Evolutionary conservation across 37 sponge, comb jelly and placozoan species (phyloP), one percentile per base, ranked within the genome.

Genomic region (Haliclona indistincta): DNA sequence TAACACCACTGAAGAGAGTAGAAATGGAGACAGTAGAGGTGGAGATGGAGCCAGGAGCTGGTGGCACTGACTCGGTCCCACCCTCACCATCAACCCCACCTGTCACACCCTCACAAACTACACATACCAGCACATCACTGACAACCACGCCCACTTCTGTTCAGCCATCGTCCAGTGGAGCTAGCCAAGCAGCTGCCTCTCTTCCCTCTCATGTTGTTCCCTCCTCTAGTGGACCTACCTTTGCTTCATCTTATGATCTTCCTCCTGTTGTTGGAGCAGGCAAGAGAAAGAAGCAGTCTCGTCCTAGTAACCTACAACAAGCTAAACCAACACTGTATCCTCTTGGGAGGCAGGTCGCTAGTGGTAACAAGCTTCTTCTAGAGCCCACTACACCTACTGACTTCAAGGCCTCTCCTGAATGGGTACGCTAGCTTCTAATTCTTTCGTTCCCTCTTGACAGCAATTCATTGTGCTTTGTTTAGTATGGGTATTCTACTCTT

Each of bases 371-470:
- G 56, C 70, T 74, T 53, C 73, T 91, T 54, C 33, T 86, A 26
- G 92, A 91, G 52, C 87, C 87, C 13, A 44, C 62, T 22, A 38
- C 63, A 4, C 78, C 87, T 4, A 74, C 83, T 64, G 85, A 88
- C 29, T 92, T 92, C 68, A 80, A 80, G 39, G 90, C 93, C 23
- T 80, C 93, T 19, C 53, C 93, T 19, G 89, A 93, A 73, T 93
- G 94, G 91, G 94, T 93, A 41, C n/a, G n/a, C n/a, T n/a, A n/a
- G n/a, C n/a, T n/a, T n/a, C n/a, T 20, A 38, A 38, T 7, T 8
- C 66, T 8, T 20, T 26, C 25, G 29, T 63, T 17, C 52, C 52
- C 52, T 11, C 52, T 49, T 60, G 17, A n/a, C n/a, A n/a, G n/a
- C n/a, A n/a, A n/a, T n/a, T n/a, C n/a, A n/a, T n/a, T n/a, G n/a